Conservation (phyloP, 2,888 invertebrate species). For the Heliconius charithonia region DNA sequence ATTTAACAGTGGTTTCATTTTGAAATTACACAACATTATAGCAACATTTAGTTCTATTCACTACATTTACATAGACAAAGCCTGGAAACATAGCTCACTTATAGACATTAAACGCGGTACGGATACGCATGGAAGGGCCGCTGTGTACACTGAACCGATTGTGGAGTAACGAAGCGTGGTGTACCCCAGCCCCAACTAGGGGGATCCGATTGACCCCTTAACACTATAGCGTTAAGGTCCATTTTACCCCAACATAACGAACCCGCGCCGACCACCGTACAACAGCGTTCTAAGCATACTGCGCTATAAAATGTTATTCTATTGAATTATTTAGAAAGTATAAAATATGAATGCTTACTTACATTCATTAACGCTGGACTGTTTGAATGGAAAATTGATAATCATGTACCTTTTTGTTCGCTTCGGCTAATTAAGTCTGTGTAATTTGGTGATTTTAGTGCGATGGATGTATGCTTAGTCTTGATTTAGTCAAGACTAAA, state of each 20-base stretch:
- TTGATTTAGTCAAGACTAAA: not conserved
- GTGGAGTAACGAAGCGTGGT: conserved; percentile 61
- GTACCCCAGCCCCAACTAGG: conserved; percentile 49
- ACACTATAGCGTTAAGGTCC: conserved; percentile 10
- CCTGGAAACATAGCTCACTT: conserved; percentile 28
- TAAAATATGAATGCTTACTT: conserved; percentile 38
- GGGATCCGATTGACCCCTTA: conserved; percentile 31
- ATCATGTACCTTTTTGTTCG: conserved; percentile 21
- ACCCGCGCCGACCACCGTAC: conserved; percentile 28
- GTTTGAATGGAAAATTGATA: conserved; percentile 25
- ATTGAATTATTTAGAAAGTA: conserved; percentile 46
- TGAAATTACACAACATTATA: not conserved
- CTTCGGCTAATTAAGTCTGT: conserved; percentile 1
- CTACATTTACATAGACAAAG: conserved; percentile 37
- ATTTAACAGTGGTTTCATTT: not conserved
- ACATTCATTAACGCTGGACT: conserved; percentile 19
- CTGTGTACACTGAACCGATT: conserved; percentile 52
- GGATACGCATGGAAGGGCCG: conserved; percentile 45
- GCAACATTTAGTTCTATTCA: conserved; percentile 13
- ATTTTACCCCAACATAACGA: not conserved
- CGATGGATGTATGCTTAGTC: not conserved
- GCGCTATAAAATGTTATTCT: conserved; percentile 42
- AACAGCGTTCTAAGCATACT: conserved; percentile 41
- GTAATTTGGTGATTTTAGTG: not conserved
- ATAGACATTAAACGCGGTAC: conserved; percentile 38